Evolutionary conservation across 2,888 invertebrate species (phyloP).

Genomic region (Byasa hedistus): DNA sequence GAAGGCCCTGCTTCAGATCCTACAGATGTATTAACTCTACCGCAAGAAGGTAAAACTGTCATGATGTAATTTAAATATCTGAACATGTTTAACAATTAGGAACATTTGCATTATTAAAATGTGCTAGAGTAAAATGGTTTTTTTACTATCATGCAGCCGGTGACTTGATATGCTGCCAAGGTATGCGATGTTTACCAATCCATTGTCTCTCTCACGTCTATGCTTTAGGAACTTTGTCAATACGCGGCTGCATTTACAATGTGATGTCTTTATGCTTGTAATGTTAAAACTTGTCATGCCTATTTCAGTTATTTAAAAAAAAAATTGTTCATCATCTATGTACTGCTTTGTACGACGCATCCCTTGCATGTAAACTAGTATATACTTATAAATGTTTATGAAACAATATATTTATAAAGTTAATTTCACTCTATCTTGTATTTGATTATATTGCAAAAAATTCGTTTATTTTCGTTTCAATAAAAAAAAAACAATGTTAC

Average conservation of each 20-base stretch:
- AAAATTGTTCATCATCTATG: conserved; percentile 6
- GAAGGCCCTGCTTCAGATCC: conserved; percentile 95
- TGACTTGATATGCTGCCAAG: conserved; percentile 80
- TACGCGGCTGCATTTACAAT: conserved; percentile 17
- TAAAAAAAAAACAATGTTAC: conserved; percentile 35
- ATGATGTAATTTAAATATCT: background rate
- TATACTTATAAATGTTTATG: background rate
- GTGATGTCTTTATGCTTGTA: conserved; percentile 26
- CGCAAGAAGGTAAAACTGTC: conserved; percentile 91
- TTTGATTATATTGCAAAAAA: background rate
- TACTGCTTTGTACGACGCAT: conserved; percentile 24
- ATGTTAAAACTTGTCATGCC: conserved; percentile 17
- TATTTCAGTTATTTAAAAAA: conserved; percentile 8
- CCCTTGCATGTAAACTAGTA: conserved; percentile 25
- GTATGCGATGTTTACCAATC: conserved; percentile 54
- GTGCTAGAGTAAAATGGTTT: conserved; percentile 55
- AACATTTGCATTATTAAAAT: background rate
- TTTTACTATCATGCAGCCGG: conserved; percentile 76
- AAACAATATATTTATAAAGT: background rate
- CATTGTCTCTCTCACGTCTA: conserved; percentile 12
- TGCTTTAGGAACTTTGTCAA: conserved; percentile 16
- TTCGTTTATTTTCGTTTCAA: background rate
- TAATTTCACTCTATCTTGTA: background rate
- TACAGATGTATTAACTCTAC: conserved; percentile 93
- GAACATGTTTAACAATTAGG: background rate